Percentiles rank a stretch among this genome's conserved stretches.
These are phyloP conservation scores for Alfaro cultratus DNA, from an alignment of 2,797 vertebrate species.

Conservation along the genomic window DNA sequence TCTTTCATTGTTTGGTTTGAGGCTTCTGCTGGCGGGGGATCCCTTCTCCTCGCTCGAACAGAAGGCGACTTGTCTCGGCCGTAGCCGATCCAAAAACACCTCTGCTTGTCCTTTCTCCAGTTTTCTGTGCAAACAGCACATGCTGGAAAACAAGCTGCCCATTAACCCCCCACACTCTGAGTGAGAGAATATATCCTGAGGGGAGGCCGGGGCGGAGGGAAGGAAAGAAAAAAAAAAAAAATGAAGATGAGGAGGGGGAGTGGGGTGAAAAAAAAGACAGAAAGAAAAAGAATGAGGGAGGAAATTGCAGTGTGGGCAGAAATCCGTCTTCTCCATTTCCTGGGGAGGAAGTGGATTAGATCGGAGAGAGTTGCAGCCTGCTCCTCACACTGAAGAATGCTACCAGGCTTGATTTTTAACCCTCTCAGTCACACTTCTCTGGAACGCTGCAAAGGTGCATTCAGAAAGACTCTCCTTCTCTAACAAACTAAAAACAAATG, in stretches of 20 bases:
- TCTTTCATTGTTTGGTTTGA: constrained; percentile 43
- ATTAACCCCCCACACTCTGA: constrained; percentile 59
- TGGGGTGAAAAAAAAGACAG: constrained; percentile 35
- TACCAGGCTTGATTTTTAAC: constrained; percentile 60
- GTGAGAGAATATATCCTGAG: constrained; percentile 61
- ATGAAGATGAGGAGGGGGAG: constrained; percentile 5
- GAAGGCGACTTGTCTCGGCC: constrained; percentile 40
- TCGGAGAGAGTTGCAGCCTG: constrained; percentile 70
- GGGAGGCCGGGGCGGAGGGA: constrained; percentile 8
- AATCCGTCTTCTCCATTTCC: constrained; percentile 92
- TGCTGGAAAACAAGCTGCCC: constrained; percentile 63
- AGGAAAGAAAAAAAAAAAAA: not conserved
- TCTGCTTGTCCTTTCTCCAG: constrained; percentile 50
- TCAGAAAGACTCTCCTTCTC: not conserved
- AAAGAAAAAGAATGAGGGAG: constrained; percentile 79
- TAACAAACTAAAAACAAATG: not conserved
- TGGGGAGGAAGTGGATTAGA: constrained; percentile 91
- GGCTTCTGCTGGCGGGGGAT: constrained; percentile 14
- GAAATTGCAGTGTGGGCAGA: constrained; percentile 96
- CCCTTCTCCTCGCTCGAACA: constrained; percentile 20
- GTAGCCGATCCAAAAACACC: constrained; percentile 31
- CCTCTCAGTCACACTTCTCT: constrained; percentile 25
- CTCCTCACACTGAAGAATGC: constrained; percentile 75
- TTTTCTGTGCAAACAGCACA: constrained; percentile 57
- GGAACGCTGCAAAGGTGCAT: not conserved